Conservation (phyloP, 2,797 vertebrate genomes). For the Adelosebastes latens region DNA sequence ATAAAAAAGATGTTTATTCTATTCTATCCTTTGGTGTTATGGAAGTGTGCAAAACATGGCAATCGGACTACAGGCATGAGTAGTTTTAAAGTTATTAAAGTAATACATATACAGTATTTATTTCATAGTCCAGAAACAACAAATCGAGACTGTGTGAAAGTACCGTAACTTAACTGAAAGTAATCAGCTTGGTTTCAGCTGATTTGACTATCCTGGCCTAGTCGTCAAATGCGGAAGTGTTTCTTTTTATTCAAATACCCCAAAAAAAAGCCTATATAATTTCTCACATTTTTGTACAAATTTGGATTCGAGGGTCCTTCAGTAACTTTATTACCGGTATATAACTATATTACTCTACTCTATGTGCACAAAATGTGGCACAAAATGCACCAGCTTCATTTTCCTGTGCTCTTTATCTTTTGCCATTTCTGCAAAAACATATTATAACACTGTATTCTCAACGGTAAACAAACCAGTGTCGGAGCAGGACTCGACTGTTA, state of each 20-base stretch:
- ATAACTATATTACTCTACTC: background rate
- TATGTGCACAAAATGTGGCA: background rate
- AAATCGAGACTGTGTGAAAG: background rate
- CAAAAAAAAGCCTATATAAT: background rate
- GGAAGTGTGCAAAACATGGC: background rate
- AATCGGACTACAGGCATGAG: background rate
- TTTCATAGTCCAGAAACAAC: too few species aligned
- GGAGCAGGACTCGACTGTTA: constrained; percentile 37
- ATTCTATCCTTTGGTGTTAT: background rate
- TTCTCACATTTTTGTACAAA: background rate
- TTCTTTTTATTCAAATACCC: background rate
- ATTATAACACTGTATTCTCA: background rate
- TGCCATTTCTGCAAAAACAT: background rate
- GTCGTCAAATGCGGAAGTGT: background rate
- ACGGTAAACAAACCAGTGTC: constrained; percentile 62
- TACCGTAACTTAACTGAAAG: background rate
- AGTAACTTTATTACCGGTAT: background rate
- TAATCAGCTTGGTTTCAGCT: background rate
- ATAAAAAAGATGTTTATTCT: too few species aligned
- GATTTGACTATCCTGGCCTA: background rate
- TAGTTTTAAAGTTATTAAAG: background rate
- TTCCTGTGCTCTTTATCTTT: background rate
- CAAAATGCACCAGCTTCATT: background rate
- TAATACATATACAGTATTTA: too few species aligned
- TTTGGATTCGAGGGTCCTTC: background rate